Evolutionary conservation across 1,140 invertebrate genomes (phyloP), one percentile per base, ranked within the genome.

Genomic region (Philaenus spumarius): DNA sequence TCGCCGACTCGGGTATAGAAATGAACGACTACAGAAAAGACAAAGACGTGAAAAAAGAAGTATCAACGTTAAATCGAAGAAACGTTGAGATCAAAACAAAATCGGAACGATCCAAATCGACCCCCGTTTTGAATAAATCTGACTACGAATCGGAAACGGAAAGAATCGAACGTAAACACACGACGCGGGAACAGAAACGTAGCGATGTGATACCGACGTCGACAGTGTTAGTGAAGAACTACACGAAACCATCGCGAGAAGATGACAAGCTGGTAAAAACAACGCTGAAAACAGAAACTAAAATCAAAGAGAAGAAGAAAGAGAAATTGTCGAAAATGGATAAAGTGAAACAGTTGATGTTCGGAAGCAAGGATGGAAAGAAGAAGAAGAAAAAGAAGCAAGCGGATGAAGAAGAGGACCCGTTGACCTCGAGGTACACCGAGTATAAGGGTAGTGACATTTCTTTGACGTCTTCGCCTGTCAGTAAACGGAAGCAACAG

Each of bases 1-100:
- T 53, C 2, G 50, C 74, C 45, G 73, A 75, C 23, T 68, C 70
- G 40, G 72, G 71, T 53, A 67, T 68, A 6, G 66, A 67, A n/a
- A 70, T 69, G 48, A 71, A 65, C 45, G 58, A 64, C 40, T 67
- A 62, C 50, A 61, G 63, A 14, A 62, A 62, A 45, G 60, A 62
- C 15, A 62, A 68, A 30, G 37, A 35, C 17, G 26, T 30, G 9
- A 30, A 30, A 30, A 35, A 37, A 7, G 50, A 53, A 14, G 50
- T 53, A 3, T 3, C 50, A 9, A 53, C 50, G 35, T 53, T 53
- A 14, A 53, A 53, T 19, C 30, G 50, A 19, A 35, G 35, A 39
- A 53, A 53, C 14, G 50, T 17, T 11, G 30, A 53, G 22, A 19
- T 4, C 24, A n/a, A 35, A 53, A 53, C 50, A 9, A 35, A 53